These are phyloP conservation scores for Phthorimaea operculella DNA, from an alignment of 1,140 invertebrate genomes.

Conservation along the genomic window DNA sequence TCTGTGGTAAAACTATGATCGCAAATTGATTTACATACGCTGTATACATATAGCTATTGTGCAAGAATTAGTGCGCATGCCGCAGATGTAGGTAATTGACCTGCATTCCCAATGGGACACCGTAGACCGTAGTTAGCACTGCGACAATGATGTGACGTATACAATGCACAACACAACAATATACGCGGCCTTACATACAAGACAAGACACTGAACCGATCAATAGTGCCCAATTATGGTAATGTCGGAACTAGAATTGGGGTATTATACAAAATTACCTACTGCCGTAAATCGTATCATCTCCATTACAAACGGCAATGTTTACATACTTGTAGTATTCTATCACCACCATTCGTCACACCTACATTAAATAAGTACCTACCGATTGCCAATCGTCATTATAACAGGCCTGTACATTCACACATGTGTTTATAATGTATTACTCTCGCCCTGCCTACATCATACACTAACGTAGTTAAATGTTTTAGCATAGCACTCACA, in stretches of 20 bases:
- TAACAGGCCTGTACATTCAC: not conserved
- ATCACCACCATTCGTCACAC: not conserved
- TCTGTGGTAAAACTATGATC: too few relatives aligned
- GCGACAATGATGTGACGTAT: conserved; percentile 54
- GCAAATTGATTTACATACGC: too few relatives aligned
- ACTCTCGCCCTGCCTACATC: not conserved
- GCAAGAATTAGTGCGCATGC: conserved; percentile 19
- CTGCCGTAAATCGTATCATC: too few relatives aligned
- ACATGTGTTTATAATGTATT: not conserved
- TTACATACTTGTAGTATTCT: not conserved
- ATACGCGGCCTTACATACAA: conserved; percentile 32
- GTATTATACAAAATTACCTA: too few relatives aligned
- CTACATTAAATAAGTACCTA: not conserved
- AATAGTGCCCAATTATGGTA: conserved; percentile 55
- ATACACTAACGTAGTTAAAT: conserved; percentile 16
- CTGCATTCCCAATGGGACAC: conserved; percentile 55
- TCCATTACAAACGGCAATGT: too few relatives aligned
- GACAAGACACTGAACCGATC: conserved; percentile 41
- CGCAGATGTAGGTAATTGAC: conserved; percentile 35
- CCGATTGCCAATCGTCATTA: conserved; percentile 7
- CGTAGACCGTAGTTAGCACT: conserved; percentile 48
- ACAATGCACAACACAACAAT: conserved; percentile 14
- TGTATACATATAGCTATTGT: too few relatives aligned
- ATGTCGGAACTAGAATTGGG: not conserved
- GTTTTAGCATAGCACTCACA: too few relatives aligned